Base-by-base conservation (phyloP, 2,113 vertebrate genomes). In the Gadus macrocephalus region DNA sequence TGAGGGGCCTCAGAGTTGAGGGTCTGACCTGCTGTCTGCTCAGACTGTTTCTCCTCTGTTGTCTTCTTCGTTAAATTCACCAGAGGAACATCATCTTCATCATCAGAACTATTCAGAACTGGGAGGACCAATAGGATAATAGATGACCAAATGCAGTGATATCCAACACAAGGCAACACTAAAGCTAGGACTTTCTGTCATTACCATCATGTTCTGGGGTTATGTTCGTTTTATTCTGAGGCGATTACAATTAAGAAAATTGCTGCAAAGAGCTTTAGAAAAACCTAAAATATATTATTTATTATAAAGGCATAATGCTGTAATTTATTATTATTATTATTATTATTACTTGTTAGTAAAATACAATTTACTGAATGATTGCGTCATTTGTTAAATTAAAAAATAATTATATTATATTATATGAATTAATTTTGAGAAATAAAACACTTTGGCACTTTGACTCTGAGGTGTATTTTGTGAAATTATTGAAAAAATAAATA, bases 41-140 rank as follows among this genome's bases (percentile, higher is more conserved):
- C 64, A 9, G 28, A 6, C 66, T 4, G 67, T 66, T 78, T 82
- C 11, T 19, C 49, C n/a, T 11, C 66, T 0, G 22, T 19, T 42
- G 58, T 55, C 67, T 19, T 85, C 27, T 17, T 31, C 3, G 67
- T 16, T 5, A 80, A 62, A 53, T 77, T 73, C 0, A 82, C 68
- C 66, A 86, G 73, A 4, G 82, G 85, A 9, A 78, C 49, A 1
- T 74, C 58, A 5, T 83, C 82, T 1, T 81, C 76, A 11, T 85
- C 81, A 1, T 81, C 76, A 42, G 74, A 75, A 70, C 65, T 49
- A 9, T 49, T 9, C 9, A 9, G 42, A 49, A 14, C 42, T 49
- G 42, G 42, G 12, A 1, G 42, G 42, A 49, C 15, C 55, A 58
- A 58, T 2, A 17, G 55, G 15, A 58, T 17, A 58, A 17, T 5